A percentile compares a stretch with the other conserved stretches of the same genome.
Evolutionary conservation across 2,888 invertebrate genomes (phyloP).

Genomic region (Eugnorisma glareosa): DNA sequence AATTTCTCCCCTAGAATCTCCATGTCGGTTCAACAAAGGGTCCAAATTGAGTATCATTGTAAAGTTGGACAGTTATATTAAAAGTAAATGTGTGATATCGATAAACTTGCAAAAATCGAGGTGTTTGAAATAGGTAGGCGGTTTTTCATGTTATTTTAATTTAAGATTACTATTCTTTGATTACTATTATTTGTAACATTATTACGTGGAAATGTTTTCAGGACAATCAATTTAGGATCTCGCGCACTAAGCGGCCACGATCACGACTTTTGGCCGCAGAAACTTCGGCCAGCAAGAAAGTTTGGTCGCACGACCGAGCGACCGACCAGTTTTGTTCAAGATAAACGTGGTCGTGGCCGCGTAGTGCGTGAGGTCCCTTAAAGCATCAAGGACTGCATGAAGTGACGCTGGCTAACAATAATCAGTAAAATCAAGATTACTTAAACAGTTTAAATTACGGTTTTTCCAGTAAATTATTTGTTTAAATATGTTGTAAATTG

Average conservation of each 20-base stretch:
- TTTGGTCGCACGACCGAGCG: background rate
- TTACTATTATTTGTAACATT: conserved; percentile 35
- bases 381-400: background rate
- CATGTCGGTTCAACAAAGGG: conserved; percentile 66
- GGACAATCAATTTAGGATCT: conserved; percentile 5
- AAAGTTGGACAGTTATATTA: conserved; percentile 77
- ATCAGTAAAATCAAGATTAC: background rate
- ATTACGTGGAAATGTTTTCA: background rate
- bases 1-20: conserved; percentile 75
- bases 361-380: background rate
- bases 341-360: background rate
- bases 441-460: background rate
- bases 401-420: background rate
- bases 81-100: conserved; percentile 77
- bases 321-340: background rate
- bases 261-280: background rate
- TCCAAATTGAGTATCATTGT: conserved; percentile 80
- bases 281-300: background rate
- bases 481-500: background rate
- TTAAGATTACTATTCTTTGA: background rate
- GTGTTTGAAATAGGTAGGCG: conserved; percentile 76
- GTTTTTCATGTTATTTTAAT: conserved; percentile 37
- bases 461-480: background rate
- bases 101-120: conserved; percentile 77
- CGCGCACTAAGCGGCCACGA: background rate